A percentile compares a stretch with the other conserved stretches of the same genome.
phyloP scores from a whole-genome alignment of 2,797 vertebrate genomes.

The Scyliorhinus canicula region DNA sequence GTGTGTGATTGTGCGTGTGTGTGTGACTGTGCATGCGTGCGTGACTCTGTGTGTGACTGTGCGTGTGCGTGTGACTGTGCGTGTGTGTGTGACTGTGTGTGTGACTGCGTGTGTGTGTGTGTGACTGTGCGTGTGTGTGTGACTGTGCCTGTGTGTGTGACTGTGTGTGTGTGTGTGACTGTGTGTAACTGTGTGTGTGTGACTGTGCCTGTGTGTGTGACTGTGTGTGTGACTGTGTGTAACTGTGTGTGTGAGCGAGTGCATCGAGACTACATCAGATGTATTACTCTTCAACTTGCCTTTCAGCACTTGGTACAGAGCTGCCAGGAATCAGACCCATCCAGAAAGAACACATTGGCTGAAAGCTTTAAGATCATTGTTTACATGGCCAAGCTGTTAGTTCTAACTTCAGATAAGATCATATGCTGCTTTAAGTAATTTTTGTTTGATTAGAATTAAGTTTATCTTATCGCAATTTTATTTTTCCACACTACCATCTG shows the following conservation, averaged over 20 bases:
- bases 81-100: too few relatives aligned
- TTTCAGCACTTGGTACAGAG: not conserved
- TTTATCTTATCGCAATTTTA: not conserved
- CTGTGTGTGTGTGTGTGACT: too few relatives aligned
- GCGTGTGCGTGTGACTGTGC: too few relatives aligned
- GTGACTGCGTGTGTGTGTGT: too few relatives aligned
- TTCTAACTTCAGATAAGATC: slow-evolving; percentile 12
- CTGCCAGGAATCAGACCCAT: not conserved
- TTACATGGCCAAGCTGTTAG: not conserved
- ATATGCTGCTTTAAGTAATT: slow-evolving; percentile 14
- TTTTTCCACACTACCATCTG: not conserved
- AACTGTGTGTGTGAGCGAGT: not conserved
- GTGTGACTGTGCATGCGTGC: too few relatives aligned
- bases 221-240: too few relatives aligned
- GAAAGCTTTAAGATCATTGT: not conserved
- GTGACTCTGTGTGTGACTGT: too few relatives aligned
- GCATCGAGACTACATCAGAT: not conserved
- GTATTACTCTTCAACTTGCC: not conserved
- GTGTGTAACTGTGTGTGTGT: too few relatives aligned
- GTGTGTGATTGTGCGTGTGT: too few relatives aligned
- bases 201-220: too few relatives aligned
- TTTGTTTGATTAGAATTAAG: slow-evolving; percentile 6
- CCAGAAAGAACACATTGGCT: not conserved
- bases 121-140: too few relatives aligned
- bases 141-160: too few relatives aligned